Evolutionary conservation across 2,888 invertebrate species (phyloP), one percentile per base, ranked within the genome.

Genomic region (Dynastes hyllus): DNA sequence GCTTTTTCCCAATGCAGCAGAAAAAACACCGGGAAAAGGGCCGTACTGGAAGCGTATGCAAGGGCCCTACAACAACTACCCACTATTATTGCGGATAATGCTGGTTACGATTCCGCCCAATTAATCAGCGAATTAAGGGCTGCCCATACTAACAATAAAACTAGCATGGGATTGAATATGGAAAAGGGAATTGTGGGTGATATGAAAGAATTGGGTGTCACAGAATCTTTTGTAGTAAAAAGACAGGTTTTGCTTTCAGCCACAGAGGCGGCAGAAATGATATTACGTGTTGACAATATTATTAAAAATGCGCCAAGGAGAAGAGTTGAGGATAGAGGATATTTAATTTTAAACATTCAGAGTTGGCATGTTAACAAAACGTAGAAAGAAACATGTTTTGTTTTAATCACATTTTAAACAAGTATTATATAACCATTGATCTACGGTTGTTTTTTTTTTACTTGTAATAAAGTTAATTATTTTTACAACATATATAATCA

Each of bases 201-300:
- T 90, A 98, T 99, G 95, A 93, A 94, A 85, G 91, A 92, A 69
- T 90, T 98, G 80, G 99, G 98, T 66, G 95, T 99, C 84, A 97
- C 98, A 0, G 99, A 99, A 90, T 98, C 99, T 0, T 98, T 95
- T 90, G 96, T 96, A 45, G 99, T 99, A 6, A 99, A 99, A 89
- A 92, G 97, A 50, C 98, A 99, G 89, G 98, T 99, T 70, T 90
- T 99, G 77, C 87, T 97, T 80, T 97, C 98, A 6, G 99, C 98
- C 0, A 90, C 97, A 0, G 99, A 99, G 89, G 99, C 99, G 0
- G 98, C 99, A 0, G 99, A 99, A 90, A 98, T 99, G 96, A 99
- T 99, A 85, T 92, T 99, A 27, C 94, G 99, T 77, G 99, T 99
- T 0, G 99, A 99, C 89, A 95, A 98, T 90, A 99, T 99, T 83